Conservation (phyloP, 2,113 vertebrate genomes). For the Chelonoidis abingdonii region DNA sequence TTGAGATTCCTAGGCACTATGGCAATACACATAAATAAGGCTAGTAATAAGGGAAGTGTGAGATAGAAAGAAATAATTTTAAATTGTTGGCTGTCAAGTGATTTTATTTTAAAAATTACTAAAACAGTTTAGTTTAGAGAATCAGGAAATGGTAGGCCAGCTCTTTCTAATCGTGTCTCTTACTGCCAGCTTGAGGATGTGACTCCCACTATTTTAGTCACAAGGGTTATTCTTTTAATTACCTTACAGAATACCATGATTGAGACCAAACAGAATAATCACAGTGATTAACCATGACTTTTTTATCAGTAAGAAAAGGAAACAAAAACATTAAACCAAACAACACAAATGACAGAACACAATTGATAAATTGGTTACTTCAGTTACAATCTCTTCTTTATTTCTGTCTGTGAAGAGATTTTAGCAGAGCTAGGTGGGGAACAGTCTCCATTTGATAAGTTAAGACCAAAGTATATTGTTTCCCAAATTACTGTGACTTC, state of each 20-base stretch:
- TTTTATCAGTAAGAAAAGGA: neutral
- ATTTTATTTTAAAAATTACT: neutral
- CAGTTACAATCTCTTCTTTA: neutral
- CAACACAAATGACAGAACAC: neutral
- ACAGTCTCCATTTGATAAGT: neutral
- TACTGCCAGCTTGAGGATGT: neutral
- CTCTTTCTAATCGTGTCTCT: neutral
- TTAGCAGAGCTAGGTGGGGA: neutral
- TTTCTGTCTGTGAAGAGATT: neutral
- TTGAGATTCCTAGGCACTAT: neutral
- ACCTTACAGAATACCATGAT: neutral
- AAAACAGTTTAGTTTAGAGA: neutral
- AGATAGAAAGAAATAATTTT: neutral
- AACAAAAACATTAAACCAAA: neutral
- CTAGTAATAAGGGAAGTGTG: neutral
- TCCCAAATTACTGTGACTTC: neutral
- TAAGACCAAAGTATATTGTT: neutral
- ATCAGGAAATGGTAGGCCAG: neutral
- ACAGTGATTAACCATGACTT: neutral
- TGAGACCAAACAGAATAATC: neutral
- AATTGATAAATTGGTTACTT: neutral
- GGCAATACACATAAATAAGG: neutral
- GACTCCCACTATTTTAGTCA: neutral
- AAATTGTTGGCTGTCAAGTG: neutral
- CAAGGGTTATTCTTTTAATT: neutral